Percentiles rank a stretch among this genome's conserved stretches.
Evolutionary conservation across 2,113 vertebrate genomes (phyloP).

Genomic region (Pipa parva): DNA sequence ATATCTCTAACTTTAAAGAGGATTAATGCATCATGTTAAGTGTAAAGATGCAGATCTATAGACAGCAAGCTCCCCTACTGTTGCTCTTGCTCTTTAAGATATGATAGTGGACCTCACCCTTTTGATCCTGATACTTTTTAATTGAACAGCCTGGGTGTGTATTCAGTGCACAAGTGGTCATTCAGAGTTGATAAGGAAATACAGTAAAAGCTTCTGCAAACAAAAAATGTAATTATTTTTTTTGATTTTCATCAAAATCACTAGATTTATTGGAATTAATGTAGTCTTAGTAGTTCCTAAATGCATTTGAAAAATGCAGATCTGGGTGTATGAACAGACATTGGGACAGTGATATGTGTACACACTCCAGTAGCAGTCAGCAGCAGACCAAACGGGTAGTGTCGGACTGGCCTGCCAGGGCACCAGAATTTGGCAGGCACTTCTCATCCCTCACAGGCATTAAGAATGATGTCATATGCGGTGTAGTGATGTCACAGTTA

Average conservation of each 20-base stretch:
- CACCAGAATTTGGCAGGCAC: too few relatives aligned
- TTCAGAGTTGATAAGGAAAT: conserved; percentile 19
- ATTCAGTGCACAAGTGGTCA: conserved; percentile 8
- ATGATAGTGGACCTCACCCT: conserved; percentile 15
- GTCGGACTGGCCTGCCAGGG: too few relatives aligned
- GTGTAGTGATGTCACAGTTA: too few relatives aligned
- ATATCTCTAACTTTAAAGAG: too few relatives aligned
- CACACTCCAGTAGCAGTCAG: too few relatives aligned
- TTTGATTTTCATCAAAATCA: conserved; percentile 22
- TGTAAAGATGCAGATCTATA: background rate
- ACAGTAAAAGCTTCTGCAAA: conserved; percentile 14
- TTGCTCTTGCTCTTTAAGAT: conserved; percentile 1
- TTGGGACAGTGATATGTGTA: too few relatives aligned
- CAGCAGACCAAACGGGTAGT: too few relatives aligned
- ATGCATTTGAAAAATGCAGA: too few relatives aligned
- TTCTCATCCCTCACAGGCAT: too few relatives aligned
- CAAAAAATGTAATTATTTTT: background rate
- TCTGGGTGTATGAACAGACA: too few relatives aligned
- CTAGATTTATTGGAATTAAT: conserved; percentile 12
- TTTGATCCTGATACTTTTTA: conserved; percentile 9
- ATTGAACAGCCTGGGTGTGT: conserved; percentile 25
- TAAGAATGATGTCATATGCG: too few relatives aligned
- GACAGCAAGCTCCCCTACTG: conserved; percentile 22
- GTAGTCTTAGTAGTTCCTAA: conserved; percentile 1
- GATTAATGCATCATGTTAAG: background rate